phyloP scores from a whole-genome alignment of 2,797 vertebrate species.

The Fratercula arctica region DNA sequence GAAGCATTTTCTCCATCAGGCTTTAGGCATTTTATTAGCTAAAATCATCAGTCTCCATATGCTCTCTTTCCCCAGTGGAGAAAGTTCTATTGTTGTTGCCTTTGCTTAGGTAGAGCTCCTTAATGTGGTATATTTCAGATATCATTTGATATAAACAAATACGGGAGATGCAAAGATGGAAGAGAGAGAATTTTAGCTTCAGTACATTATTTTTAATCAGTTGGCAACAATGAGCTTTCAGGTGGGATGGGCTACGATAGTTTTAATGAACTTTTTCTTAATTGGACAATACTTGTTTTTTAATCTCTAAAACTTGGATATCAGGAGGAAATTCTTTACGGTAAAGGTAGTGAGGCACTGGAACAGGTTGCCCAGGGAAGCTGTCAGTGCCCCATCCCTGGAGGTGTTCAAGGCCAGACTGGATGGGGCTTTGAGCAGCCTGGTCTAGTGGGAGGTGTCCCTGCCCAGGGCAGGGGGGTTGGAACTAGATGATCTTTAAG shows the following conservation, averaged over 20 bases:
- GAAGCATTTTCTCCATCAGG: background rate
- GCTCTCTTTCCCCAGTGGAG: background rate
- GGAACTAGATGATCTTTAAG: too few species aligned
- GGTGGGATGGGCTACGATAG: background rate
- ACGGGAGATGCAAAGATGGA: background rate
- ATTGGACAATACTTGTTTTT: background rate
- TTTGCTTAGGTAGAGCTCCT: background rate
- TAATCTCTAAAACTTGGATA: too few species aligned
- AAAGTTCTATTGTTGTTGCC: background rate
- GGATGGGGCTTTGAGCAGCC: too few species aligned
- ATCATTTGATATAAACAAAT: background rate
- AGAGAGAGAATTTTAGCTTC: background rate
- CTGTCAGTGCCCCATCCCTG: too few species aligned
- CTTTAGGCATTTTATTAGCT: background rate
- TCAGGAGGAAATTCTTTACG: too few species aligned
- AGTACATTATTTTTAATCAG: background rate
- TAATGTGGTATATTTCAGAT: background rate
- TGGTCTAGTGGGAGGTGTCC: too few species aligned
- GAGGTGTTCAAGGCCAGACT: too few species aligned
- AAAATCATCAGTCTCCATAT: background rate
- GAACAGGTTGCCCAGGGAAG: too few species aligned
- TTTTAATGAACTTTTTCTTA: background rate
- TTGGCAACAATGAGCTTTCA: background rate
- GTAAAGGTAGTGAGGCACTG: too few species aligned
- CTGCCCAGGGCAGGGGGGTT: too few species aligned